Percentiles rank a stretch among this genome's conserved stretches.
Conservation (phyloP, 2,797 vertebrate species). For the Botia almorhae region DNA sequence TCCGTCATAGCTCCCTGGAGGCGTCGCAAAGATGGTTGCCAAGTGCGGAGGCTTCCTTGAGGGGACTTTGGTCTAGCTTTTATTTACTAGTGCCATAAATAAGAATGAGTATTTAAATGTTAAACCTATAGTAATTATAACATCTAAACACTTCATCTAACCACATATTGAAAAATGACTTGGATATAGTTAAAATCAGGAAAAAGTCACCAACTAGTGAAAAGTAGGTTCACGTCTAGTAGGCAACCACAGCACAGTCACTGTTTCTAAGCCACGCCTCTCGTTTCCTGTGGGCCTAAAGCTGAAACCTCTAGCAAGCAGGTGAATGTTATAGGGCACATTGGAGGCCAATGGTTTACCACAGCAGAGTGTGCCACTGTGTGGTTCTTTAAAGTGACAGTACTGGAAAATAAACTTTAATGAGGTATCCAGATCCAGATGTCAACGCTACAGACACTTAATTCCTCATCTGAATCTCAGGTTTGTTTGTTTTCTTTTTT, state of each 20-base stretch:
- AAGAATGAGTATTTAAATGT: neutral
- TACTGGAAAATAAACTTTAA: neutral
- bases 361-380: conserved; percentile 21
- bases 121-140: neutral
- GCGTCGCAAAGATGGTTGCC: no score
- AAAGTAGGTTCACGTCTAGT: neutral
- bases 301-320: conserved; percentile 29
- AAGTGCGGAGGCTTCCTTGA: no score
- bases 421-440: no score
- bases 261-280: neutral
- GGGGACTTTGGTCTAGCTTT: neutral
- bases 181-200: no score
- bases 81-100: neutral
- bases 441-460: neutral
- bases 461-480: neutral
- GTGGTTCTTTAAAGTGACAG: neutral
- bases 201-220: conserved; percentile 7
- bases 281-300: conserved; percentile 19
- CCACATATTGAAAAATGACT: neutral
- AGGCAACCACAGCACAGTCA: neutral
- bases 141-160: neutral
- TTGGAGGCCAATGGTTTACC: conserved; percentile 35
- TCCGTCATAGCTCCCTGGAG: no score
- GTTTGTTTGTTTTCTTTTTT: neutral
- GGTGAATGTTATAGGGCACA: conserved; percentile 37